Base-by-base conservation (phyloP, 2,888 invertebrate genomes). In the Megaustenia siamemsis region DNA sequence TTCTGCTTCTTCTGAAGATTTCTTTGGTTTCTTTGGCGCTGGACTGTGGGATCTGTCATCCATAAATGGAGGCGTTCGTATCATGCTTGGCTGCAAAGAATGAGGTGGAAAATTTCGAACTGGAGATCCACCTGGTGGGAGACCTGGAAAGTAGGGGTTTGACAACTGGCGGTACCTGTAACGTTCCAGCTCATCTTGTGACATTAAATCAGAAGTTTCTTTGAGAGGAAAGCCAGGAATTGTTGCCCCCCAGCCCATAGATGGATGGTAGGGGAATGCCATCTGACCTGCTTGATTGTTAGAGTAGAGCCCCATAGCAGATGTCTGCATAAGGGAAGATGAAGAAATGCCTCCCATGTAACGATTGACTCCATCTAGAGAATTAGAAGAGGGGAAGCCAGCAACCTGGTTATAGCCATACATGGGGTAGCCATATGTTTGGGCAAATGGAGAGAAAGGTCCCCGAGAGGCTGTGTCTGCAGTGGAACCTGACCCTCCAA, bases 241-340 rank as follows among this genome's bases (percentile, higher is more conserved):
- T n/a, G 81, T 76, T 28, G 81, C 53, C 12, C 76, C 81, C 85
- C 85, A 85, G 0, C 85, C 85, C 85, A 85, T 81, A 21, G 85
- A 81, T 10, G 85, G 81, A 71, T 85, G 85, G 43, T 85, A 85
- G 8, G 85, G 53, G 35, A 85, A 85, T 21, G 85, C 56, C 85
- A 85, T 85, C 66, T 85, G 81, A 69, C 85, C 69, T 68, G 80
- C 66, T 38, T 85, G 81, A 60, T 81, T 85, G 75, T 85, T 85
- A 32, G 85, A 81, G 53, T 85, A 85, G n/a, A 85, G 81, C 15
- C 85, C 85, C 85, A 85, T 85, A n/a, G 85, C 77, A 38, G 85
- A 81, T 43, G 76, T 45, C 40, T 66, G 85, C 85, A 85, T 85
- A 21, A 85, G 60, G 53, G 75, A 60, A 35, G 85, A 85, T 15